phyloP scores from a whole-genome alignment of 2,113 vertebrate species.

The Oryzias melastigma region DNA sequence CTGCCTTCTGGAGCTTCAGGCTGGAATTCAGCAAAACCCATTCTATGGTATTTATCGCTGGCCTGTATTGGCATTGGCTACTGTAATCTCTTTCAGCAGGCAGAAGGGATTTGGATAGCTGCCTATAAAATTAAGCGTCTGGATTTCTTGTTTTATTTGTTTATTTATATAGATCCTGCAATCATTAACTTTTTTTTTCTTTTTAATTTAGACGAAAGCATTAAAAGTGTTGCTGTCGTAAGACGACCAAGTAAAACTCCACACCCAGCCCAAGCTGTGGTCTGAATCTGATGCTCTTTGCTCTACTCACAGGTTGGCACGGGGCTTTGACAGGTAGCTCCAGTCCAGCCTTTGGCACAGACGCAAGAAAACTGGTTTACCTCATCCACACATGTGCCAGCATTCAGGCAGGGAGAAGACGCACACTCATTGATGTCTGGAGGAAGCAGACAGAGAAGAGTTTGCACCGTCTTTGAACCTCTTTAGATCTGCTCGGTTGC shows the following conservation, averaged over 20 bases:
- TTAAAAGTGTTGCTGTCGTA: not conserved
- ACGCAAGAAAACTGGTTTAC: constrained; percentile 79
- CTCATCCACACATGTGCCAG: constrained; percentile 82
- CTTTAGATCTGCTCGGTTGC: constrained; percentile 2
- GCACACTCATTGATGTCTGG: constrained; percentile 81
- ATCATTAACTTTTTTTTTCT: not conserved
- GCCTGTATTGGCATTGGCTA: constrained; percentile 24
- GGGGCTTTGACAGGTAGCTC: constrained; percentile 79
- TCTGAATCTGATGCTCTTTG: constrained; percentile 8
- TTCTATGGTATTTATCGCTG: constrained; percentile 29
- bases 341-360: constrained; percentile 82
- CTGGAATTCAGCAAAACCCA: constrained; percentile 27
- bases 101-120: constrained; percentile 6
- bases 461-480: constrained; percentile 2
- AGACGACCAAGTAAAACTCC: not conserved
- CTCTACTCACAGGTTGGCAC: constrained; percentile 76
- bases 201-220: not conserved
- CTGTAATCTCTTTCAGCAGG: constrained; percentile 26
- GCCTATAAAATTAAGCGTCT: constrained; percentile 1
- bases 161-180: not conserved
- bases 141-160: constrained; percentile 1
- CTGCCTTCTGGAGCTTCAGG: constrained; percentile 8
- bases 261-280: not conserved
- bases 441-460: constrained; percentile 31
- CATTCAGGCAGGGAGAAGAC: constrained; percentile 81